Percentiles rank a stretch among this genome's conserved stretches.
phyloP scores from a whole-genome alignment of 1,140 invertebrate species.

The Hypothenemus hampei region DNA sequence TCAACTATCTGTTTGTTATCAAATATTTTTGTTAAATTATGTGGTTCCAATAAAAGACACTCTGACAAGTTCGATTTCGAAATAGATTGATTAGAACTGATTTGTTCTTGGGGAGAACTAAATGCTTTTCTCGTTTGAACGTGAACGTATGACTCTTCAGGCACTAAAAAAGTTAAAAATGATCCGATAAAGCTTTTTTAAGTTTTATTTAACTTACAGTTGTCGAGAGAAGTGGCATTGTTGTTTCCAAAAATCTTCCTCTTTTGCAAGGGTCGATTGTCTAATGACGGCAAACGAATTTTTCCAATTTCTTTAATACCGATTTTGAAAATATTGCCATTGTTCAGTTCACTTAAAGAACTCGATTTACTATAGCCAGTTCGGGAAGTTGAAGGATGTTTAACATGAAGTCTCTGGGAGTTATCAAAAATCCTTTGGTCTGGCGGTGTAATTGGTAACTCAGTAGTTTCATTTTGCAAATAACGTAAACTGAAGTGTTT shows the following conservation, averaged over 20 bases:
- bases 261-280: constrained; percentile 37
- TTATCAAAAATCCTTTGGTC: constrained; percentile 28
- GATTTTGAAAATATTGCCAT: constrained; percentile 41
- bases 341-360: constrained; percentile 38
- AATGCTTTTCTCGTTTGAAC: constrained; percentile 40
- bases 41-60: constrained; percentile 41
- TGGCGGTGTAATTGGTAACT: constrained; percentile 31
- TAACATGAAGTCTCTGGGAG: constrained; percentile 18
- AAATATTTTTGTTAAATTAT: constrained; percentile 44
- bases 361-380: constrained; percentile 30
- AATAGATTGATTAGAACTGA: constrained; percentile 35
- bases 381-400: constrained; percentile 15
- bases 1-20: constrained; percentile 43
- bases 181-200: not conserved
- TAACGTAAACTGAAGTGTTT: constrained; percentile 45
- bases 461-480: constrained; percentile 44
- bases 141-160: constrained; percentile 38
- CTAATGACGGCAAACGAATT: constrained; percentile 41
- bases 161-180: constrained; percentile 35
- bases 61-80: constrained; percentile 38
- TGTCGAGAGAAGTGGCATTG: constrained; percentile 42
- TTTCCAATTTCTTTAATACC: constrained; percentile 39
- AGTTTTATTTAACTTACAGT: constrained; percentile 36
- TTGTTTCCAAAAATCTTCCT: constrained; percentile 40
- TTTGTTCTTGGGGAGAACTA: constrained; percentile 44